These are phyloP conservation scores for Drosophila quinaria DNA, from an alignment of 2,888 invertebrate species.

Conservation along the genomic window DNA sequence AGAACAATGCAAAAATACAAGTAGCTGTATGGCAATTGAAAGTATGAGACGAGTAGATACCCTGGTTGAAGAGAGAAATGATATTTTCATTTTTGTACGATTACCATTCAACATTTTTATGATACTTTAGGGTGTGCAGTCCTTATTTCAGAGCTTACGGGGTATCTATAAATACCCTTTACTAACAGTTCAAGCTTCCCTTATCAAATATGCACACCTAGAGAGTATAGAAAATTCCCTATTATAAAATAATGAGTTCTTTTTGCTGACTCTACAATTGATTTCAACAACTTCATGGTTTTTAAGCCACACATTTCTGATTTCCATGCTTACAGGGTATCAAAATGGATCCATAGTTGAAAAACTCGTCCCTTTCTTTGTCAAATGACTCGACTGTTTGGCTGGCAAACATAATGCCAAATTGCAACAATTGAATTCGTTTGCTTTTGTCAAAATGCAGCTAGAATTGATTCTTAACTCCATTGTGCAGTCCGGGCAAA, in stretches of 20 bases:
- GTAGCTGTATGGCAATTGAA: not conserved
- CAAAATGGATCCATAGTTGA: not conserved
- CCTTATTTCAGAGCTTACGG: not conserved
- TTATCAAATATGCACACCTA: not conserved
- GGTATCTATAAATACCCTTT: not conserved
- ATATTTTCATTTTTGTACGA: not conserved
- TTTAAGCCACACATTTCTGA: not conserved
- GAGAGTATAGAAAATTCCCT: not conserved
- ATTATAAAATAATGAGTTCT: not conserved
- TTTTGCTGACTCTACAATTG: not conserved
- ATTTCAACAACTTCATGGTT: conserved; percentile 5
- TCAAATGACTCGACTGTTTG: conserved; percentile 53
- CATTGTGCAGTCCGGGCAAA: conserved; percentile 30
- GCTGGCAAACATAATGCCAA: conserved; percentile 54
- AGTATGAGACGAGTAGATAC: conserved; percentile 4
- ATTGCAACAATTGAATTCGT: conserved; percentile 55
- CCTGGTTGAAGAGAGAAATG: not conserved
- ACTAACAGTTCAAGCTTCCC: not conserved
- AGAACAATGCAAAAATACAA: conserved; percentile 24
- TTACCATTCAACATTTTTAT: not conserved
- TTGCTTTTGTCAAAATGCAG: conserved; percentile 45
- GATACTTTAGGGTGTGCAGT: not conserved
- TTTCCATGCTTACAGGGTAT: conserved; percentile 8
- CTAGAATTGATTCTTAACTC: conserved; percentile 56
- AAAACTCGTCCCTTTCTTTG: conserved; percentile 26